Percentiles rank a stretch among this genome's conserved stretches.
Conservation (phyloP, 2,113 vertebrate genomes). For the Trichechus manatus region DNA sequence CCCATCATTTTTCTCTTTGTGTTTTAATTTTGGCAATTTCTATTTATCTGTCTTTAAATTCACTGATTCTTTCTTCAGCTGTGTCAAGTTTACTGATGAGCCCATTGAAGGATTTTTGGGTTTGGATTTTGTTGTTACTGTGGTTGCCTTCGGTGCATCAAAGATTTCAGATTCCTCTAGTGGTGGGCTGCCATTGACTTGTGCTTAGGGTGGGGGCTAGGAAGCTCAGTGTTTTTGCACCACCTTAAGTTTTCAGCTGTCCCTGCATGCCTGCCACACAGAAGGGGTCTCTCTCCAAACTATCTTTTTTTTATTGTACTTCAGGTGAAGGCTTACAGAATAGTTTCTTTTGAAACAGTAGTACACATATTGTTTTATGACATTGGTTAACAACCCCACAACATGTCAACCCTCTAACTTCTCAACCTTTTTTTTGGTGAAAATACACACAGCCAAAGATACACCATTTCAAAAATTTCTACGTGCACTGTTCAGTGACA, state of each 20-base stretch:
- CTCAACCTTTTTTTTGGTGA: too few relatives aligned
- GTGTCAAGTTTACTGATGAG: neutral
- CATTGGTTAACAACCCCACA: too few relatives aligned
- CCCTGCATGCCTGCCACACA: neutral
- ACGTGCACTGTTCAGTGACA: too few relatives aligned
- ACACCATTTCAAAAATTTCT: too few relatives aligned
- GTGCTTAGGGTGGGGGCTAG: fast-evolving
- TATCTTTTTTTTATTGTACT: too few relatives aligned
- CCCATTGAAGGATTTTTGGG: neutral
- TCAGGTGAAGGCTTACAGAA: too few relatives aligned
- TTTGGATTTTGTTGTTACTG: neutral
- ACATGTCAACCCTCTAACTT: too few relatives aligned
- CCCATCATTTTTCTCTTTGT: neutral
- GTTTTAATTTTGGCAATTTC: neutral
- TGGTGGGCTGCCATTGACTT: neutral
- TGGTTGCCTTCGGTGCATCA: neutral
- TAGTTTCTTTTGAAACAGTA: too few relatives aligned
- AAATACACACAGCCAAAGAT: too few relatives aligned
- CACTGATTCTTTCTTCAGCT: neutral
- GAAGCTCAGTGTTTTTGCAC: neutral
- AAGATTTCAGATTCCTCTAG: too few relatives aligned
- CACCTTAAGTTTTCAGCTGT: neutral
- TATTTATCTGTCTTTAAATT: neutral
- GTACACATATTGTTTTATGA: too few relatives aligned
- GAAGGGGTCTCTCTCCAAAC: too few relatives aligned